Conservation (phyloP, 2,888 invertebrate species). For the Stenolophus ochropezus region DNA sequence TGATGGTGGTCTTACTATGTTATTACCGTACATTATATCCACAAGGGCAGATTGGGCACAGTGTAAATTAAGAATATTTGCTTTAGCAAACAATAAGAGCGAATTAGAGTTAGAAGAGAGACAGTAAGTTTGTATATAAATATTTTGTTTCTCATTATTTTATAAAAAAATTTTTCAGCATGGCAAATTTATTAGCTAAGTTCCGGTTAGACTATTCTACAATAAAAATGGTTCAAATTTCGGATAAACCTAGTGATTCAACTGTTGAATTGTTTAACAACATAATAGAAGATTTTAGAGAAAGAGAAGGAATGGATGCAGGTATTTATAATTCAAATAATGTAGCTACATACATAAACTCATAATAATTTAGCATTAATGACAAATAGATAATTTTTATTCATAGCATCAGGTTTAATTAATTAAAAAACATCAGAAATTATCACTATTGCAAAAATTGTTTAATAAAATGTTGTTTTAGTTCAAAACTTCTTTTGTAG, state of each 20-base stretch:
- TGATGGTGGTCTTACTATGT: conserved; percentile 90
- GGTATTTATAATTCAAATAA: conserved; percentile 64
- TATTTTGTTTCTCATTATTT: background rate
- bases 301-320: conserved; percentile 68
- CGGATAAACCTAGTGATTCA: conserved; percentile 85
- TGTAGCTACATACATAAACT: too few relatives aligned
- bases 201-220: conserved; percentile 96
- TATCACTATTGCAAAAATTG: too few relatives aligned
- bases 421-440: too few relatives aligned
- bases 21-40: conserved; percentile 90
- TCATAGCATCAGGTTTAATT: too few relatives aligned
- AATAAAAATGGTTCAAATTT: conserved; percentile 93
- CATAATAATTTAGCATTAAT: too few relatives aligned
- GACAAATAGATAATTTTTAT: too few relatives aligned
- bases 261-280: conserved; percentile 85
- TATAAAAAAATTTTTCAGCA: conserved; percentile 77
- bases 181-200: conserved; percentile 93
- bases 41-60: conserved; percentile 85
- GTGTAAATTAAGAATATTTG: conserved; percentile 87
- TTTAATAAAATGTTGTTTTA: too few relatives aligned
- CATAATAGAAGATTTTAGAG: conserved; percentile 81
- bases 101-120: conserved; percentile 88
- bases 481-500: too few relatives aligned
- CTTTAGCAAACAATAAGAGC: conserved; percentile 89
- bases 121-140: conserved; percentile 79